Percentiles rank a stretch among this genome's conserved stretches.
phyloP scores from a whole-genome alignment of 2,113 vertebrate species.

The Gallinago undulata region DNA sequence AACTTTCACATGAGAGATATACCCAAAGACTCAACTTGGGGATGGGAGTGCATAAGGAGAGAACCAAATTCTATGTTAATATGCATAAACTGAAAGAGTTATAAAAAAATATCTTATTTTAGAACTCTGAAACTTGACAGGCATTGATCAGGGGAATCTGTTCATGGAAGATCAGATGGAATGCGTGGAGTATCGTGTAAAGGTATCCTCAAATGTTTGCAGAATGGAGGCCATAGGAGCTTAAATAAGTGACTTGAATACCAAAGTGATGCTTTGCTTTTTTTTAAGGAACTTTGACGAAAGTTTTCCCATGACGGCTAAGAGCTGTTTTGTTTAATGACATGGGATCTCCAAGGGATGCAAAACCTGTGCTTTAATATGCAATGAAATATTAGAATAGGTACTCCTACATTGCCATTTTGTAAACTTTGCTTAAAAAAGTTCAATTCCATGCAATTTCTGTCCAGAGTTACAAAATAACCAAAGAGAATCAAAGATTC shows the following conservation, averaged over 20 bases:
- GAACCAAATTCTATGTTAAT: neutral
- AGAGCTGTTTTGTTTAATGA: neutral
- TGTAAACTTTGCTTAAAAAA: neutral
- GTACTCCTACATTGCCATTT: neutral
- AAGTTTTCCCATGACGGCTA: neutral
- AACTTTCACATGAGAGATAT: neutral
- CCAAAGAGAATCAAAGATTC: neutral
- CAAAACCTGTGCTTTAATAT: neutral
- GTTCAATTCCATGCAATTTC: neutral
- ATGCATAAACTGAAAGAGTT: neutral
- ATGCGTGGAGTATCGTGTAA: fast-evolving
- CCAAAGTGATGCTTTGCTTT: neutral
- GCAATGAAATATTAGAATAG: neutral
- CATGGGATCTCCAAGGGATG: neutral
- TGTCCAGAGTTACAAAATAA: neutral
- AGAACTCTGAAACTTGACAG: neutral
- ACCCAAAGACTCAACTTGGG: neutral
- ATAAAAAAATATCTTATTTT: neutral
- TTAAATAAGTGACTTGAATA: neutral
- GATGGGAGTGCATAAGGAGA: fast-evolving
- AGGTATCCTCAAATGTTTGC: neutral
- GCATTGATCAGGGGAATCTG: neutral
- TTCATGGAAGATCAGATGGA: neutral
- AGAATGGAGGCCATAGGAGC: neutral
- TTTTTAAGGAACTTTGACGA: neutral